Evolutionary conservation across 1,140 invertebrate species (phyloP), one percentile per base, ranked within the genome.

Genomic region (Aphelenchoides fujianensis): DNA sequence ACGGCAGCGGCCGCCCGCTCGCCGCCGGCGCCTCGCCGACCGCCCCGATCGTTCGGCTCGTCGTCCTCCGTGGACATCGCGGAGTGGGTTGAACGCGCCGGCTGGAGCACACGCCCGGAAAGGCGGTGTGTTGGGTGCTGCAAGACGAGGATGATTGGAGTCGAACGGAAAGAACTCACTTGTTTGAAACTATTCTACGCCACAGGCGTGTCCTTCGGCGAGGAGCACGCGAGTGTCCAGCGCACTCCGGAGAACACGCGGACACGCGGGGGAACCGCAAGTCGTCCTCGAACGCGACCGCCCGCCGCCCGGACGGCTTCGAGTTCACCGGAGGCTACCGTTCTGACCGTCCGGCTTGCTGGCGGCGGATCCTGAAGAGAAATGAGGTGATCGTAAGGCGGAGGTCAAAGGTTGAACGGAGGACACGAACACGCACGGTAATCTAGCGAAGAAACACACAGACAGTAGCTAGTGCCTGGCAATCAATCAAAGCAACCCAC

Each of bases 151-250:
- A 59, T 59, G 55, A 7, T 16, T 5, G 34, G 7, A 59, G 55
- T 59, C 5, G 5, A 5, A 30, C 34, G 5, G 5, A 19, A 30
- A 30, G 23, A 48, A 48, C 41, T 59, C 34, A 19, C 5, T 5
- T 7, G 28, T 5, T 23, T 5, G 55, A 59, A 19, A 59, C 55
- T 59, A 59, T 59, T 59, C 55, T 59, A 59, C 55, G 28, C 34
- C 55, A 59, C 55, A 59, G 55, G 19, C 19, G 5, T 5, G 34
- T 5, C 34, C 12, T 19, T 59, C 55, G 55, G 55, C 5, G n/a
- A n/a, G n/a, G n/a, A n/a, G n/a, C n/a, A n/a, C n/a, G n/a, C n/a
- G n/a, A n/a, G n/a, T n/a, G n/a, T n/a, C n/a, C n/a, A n/a, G n/a
- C n/a, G n/a, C n/a, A n/a, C n/a, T n/a, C n/a, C n/a, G n/a, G n/a